Evolutionary conservation across 2,113 vertebrate genomes (phyloP), one percentile per base, ranked within the genome.

Genomic region (Haemorhous mexicanus): DNA sequence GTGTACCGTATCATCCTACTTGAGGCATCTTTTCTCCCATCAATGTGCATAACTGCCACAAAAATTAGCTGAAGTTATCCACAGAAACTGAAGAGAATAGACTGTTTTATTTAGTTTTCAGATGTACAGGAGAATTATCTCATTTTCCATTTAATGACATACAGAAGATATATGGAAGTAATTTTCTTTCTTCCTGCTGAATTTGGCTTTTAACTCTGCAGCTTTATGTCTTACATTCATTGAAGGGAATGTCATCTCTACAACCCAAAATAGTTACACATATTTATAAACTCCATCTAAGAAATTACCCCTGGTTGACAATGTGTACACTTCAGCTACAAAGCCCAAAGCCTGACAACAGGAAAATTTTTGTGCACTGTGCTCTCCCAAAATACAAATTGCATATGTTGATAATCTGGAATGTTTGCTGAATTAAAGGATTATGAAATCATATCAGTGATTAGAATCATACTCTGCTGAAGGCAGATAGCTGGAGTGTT

Each of bases 141-240:
- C 82, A 96, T 97, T 97, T 97, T 94, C 89, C 76, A 84, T 90
- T 95, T 97, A 96, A 97, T 90, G 85, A 92, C 83, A 95, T 90
- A 90, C 93, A 96, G 95, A 94, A 96, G 95, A 94, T 96, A 93
- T 93, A 96, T 96, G 94, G 94, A 96, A 97, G 93, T 66, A 93
- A 95, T 97, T 96, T 97, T 92, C 94, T 89, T 96, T 95, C 91
- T 95, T 96, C 95, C 89, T 95, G 94, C 86, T 96, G 93, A 96
- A 95, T 96, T 95, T 96, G 90, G 89, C 84, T 94, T 94, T 84
- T 90, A 94, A 94, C 63, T 92, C 68, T 86, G 66, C 73, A 90
- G 89, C 69, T 88, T 96, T 89, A 83, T 67, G 89, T 89, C 84
- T 82, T 89, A 92, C 55, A 79, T 92, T 92, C 59, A 76, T 59